A percentile compares a stretch with the other conserved stretches of the same genome.
Conservation (phyloP, 2,888 invertebrate genomes). For the Mythimna lalbum region DNA sequence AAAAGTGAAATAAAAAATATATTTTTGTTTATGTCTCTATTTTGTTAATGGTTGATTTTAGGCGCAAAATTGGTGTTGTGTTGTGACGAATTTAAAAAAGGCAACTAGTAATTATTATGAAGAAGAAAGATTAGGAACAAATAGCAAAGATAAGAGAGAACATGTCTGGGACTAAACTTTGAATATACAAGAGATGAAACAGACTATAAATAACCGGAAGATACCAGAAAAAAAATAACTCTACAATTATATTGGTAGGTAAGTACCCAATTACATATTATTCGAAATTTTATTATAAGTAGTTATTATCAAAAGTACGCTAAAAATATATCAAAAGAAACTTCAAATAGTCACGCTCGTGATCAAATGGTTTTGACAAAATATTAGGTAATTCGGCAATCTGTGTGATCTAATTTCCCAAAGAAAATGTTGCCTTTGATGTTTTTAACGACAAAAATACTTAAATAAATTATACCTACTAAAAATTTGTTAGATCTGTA, state of each 20-base stretch:
- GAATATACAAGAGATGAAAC: conserved; percentile 79
- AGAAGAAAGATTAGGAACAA: conserved; percentile 60
- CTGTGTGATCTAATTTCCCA: conserved; percentile 46
- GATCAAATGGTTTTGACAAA: conserved; percentile 10
- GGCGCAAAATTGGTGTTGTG: conserved; percentile 40
- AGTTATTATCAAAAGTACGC: neutral
- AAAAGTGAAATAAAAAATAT: conserved; percentile 42
- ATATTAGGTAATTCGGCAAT: conserved; percentile 7
- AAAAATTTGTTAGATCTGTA: conserved; percentile 40
- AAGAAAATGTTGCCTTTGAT: conserved; percentile 57
- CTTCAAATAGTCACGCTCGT: neutral
- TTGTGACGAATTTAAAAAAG: conserved; percentile 41
- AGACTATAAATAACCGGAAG: conserved; percentile 75
- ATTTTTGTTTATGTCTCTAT: conserved; percentile 5
- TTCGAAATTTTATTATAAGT: neutral
- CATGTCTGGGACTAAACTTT: conserved; percentile 76
- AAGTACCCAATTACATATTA: conserved; percentile 7
- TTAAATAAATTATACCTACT: conserved; percentile 48
- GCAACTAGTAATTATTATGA: conserved; percentile 25
- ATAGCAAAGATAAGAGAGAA: conserved; percentile 81
- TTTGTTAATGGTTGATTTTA: neutral
- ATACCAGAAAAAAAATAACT: conserved; percentile 70
- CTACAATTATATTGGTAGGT: conserved; percentile 42
- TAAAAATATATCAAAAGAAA: conserved; percentile 24
- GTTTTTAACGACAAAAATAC: conserved; percentile 50